phyloP scores from a whole-genome alignment of 2,888 invertebrate species.

The Campaea margaritaria region DNA sequence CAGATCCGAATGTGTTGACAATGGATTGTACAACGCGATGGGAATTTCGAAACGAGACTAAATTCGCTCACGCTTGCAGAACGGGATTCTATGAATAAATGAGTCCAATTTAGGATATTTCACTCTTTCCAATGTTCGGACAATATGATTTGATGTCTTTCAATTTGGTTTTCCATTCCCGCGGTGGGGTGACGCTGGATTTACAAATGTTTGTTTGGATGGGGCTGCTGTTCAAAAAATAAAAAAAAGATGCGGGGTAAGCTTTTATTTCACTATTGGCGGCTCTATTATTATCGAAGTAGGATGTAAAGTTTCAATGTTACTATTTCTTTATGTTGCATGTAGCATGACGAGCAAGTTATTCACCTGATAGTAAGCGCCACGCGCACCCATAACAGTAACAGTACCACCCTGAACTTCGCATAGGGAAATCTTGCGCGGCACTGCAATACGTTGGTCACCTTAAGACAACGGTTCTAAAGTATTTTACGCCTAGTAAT shows the following conservation, averaged over 20 bases:
- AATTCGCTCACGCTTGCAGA: slow-evolving; percentile 32
- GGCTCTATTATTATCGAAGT: too few species aligned
- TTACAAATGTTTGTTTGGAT: slow-evolving; percentile 14
- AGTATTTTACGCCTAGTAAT: too few species aligned
- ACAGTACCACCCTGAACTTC: too few species aligned
- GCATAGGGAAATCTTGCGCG: too few species aligned
- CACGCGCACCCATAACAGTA: too few species aligned
- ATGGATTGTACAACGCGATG: slow-evolving; percentile 41
- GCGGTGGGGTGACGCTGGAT: slow-evolving; percentile 9
- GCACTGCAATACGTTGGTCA: too few species aligned
- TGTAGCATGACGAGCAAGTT: too few species aligned
- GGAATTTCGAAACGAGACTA: slow-evolving; percentile 39
- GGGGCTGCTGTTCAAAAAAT: neutral
- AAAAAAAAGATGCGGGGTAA: neutral
- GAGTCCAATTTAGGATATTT: slow-evolving; percentile 31
- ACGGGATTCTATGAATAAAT: slow-evolving; percentile 45
- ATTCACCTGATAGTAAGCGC: too few species aligned
- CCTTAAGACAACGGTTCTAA: too few species aligned
- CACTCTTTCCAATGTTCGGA: slow-evolving; percentile 30
- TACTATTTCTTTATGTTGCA: too few species aligned
- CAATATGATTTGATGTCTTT: slow-evolving; percentile 37
- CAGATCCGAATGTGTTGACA: slow-evolving; percentile 51
- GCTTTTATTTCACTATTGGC: neutral
- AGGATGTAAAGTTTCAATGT: too few species aligned
- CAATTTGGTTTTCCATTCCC: slow-evolving; percentile 27